Conservation (phyloP, 2,113 vertebrate species). For the Microcebus griseorufus region DNA sequence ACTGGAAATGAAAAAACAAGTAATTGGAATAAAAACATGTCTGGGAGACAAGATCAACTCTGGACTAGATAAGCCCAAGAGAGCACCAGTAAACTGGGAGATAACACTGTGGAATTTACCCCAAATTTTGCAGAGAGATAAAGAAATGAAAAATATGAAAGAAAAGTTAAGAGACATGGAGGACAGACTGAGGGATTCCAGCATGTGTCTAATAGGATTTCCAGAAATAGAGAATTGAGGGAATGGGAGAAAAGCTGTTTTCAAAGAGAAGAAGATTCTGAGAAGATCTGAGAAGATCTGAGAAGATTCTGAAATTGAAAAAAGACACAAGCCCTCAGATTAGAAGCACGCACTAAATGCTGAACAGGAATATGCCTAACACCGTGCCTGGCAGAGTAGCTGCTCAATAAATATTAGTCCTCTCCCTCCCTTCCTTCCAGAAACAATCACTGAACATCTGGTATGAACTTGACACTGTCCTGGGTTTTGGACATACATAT, state of each 20-base stretch:
- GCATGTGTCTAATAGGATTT: not conserved
- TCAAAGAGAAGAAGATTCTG: not conserved
- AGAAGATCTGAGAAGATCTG: too few relatives aligned
- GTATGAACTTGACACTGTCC: not conserved
- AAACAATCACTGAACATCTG: not conserved
- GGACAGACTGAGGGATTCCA: not conserved
- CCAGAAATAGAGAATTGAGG: not conserved
- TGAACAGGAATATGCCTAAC: not conserved
- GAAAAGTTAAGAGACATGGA: not conserved
- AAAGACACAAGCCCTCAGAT: not conserved
- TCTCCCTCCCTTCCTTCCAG: not conserved
- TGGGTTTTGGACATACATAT: not conserved
- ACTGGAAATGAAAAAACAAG: slow-evolving; percentile 17
- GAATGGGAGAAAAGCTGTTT: not conserved
- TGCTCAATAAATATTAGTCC: not conserved
- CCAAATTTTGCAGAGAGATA: not conserved
- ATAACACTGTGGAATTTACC: not conserved
- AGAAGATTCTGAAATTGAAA: slow-evolving; percentile 3
- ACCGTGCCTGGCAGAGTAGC: not conserved
- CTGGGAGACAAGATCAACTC: not conserved
- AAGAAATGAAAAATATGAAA: not conserved
- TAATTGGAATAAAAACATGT: not conserved
- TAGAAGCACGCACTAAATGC: not conserved
- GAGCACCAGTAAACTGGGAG: not conserved
- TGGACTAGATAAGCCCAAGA: not conserved